These are phyloP conservation scores for Onychorhynchus coronatus DNA, from an alignment of 2,113 vertebrate species.

Conservation along the genomic window DNA sequence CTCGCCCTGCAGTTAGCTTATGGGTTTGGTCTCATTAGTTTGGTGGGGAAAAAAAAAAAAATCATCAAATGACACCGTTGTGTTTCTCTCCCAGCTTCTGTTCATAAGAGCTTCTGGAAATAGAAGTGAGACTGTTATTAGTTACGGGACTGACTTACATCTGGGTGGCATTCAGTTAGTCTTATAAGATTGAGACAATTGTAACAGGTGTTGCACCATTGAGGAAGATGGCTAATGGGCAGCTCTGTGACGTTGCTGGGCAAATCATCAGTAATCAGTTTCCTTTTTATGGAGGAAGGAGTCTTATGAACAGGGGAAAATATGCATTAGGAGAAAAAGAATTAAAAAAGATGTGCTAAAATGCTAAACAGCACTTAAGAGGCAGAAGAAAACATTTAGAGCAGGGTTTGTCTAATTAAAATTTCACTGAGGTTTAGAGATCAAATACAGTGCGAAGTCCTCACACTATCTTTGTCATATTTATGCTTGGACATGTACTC, in stretches of 20 bases:
- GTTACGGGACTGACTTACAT: neutral
- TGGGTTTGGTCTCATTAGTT: neutral
- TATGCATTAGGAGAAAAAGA: neutral
- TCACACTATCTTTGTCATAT: neutral
- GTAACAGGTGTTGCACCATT: neutral
- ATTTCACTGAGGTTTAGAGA: neutral
- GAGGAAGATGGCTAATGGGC: neutral
- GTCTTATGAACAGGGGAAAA: neutral
- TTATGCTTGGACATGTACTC: neutral
- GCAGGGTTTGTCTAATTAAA: neutral
- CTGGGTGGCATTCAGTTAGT: neutral
- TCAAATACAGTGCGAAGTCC: neutral
- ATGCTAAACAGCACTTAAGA: neutral
- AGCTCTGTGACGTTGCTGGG: neutral
- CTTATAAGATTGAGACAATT: accelerated
- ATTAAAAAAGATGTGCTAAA: neutral
- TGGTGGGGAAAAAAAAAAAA: neutral
- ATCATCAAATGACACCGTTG: neutral
- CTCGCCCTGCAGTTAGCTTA: neutral
- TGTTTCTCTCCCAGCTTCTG: neutral
- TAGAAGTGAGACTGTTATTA: neutral
- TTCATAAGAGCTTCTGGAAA: neutral
- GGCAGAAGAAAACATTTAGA: neutral
- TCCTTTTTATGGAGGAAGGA: neutral
- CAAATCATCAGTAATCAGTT: neutral